Conservation (phyloP, 2,797 vertebrate genomes). For the Scomberomorus guttatus region DNA sequence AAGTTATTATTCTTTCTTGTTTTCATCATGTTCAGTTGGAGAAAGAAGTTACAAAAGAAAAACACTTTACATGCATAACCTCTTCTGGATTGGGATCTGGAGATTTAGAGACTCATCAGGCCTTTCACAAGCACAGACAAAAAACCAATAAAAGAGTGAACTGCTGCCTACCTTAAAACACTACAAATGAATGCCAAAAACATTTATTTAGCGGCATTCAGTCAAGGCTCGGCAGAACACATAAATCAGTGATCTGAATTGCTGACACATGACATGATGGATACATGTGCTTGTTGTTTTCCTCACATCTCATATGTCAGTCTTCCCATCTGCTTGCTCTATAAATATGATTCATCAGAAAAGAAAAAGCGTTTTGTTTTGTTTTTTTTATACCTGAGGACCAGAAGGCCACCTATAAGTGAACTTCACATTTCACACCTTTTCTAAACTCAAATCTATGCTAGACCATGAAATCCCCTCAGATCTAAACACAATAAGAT, state of each 20-base stretch:
- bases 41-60: not conserved
- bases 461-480: not conserved
- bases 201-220: constrained; percentile 17
- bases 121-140: constrained; percentile 5
- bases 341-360: constrained; percentile 14
- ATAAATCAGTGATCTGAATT: constrained; percentile 12
- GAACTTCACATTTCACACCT: not conserved
- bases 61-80: not conserved
- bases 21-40: constrained; percentile 16
- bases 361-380: not conserved
- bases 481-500: not conserved
- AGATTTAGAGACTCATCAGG: not conserved
- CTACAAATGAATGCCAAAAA: constrained; percentile 16
- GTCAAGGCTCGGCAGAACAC: not conserved
- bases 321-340: constrained; percentile 8
- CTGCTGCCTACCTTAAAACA: constrained; percentile 9
- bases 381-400: not conserved
- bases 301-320: not conserved
- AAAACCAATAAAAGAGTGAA: constrained; percentile 2
- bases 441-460: constrained; percentile 16
- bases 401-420: not conserved
- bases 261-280: constrained; percentile 21
- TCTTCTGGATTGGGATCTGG: not conserved
- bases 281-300: constrained; percentile 7
- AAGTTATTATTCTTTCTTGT: constrained; percentile 30